These are phyloP conservation scores for Pseudorasbora parva DNA, from an alignment of 2,113 vertebrate genomes.

Conservation along the genomic window DNA sequence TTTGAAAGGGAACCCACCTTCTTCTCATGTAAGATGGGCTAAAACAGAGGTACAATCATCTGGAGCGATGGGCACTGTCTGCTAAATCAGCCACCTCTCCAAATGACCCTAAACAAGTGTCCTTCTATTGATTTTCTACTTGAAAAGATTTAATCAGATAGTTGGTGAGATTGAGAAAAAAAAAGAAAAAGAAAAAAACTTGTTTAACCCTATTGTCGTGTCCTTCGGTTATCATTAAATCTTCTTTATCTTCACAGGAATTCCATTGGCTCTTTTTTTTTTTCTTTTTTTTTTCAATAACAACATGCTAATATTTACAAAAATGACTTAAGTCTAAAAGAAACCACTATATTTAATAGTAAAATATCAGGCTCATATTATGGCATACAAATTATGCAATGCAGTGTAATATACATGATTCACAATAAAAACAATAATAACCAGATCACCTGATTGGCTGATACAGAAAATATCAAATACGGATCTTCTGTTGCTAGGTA, in stretches of 20 bases:
- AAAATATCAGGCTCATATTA: neutral
- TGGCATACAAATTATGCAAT: neutral
- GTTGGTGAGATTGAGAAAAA: constrained; percentile 31
- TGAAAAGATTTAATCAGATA: constrained; percentile 51
- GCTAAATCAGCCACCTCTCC: constrained; percentile 45
- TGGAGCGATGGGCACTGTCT: neutral
- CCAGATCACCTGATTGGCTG: neutral
- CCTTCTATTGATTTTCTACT: constrained; percentile 54
- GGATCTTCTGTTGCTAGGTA: too few species aligned
- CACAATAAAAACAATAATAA: too few species aligned
- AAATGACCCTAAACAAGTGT: constrained; percentile 54
- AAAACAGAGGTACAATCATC: constrained; percentile 12
- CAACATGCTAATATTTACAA: neutral
- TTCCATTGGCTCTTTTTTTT: neutral
- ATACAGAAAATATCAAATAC: too few species aligned
- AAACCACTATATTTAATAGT: neutral
- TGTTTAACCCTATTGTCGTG: constrained; percentile 47
- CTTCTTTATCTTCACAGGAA: constrained; percentile 9
- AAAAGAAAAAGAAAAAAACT: constrained; percentile 25
- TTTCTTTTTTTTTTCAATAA: too few species aligned
- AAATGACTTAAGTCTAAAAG: too few species aligned
- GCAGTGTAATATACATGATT: neutral
- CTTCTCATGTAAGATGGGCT: neutral
- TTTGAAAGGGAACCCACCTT: neutral
- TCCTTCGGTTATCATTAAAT: constrained; percentile 25